A percentile compares a stretch with the other conserved stretches of the same genome.
phyloP scores from a whole-genome alignment of 2,888 invertebrate genomes.

The Neoitamus cyanurus region DNA sequence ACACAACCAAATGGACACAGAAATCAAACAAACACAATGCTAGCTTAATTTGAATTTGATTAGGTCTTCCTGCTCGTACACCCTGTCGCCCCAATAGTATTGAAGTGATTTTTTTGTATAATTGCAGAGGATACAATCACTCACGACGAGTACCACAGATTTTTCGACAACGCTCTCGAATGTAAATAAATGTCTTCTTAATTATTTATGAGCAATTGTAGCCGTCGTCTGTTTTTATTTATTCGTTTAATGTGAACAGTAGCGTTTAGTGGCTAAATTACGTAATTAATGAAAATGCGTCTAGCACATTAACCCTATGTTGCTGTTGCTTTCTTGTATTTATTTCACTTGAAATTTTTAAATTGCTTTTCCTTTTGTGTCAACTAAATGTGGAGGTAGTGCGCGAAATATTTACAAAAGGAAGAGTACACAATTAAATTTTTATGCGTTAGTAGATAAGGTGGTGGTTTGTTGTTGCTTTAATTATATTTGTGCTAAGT shows the following conservation, averaged over 20 bases:
- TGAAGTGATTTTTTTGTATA: slow-evolving; percentile 44
- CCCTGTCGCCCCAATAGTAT: neutral
- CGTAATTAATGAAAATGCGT: neutral
- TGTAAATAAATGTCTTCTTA: slow-evolving; percentile 68
- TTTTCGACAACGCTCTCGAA: slow-evolving; percentile 83
- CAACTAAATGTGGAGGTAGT: too few relatives aligned
- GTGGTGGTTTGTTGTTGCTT: neutral
- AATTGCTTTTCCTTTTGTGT: neutral
- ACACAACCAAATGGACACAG: neutral
- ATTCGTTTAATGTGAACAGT: neutral
- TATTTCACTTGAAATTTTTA: neutral
- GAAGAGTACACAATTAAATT: neutral
- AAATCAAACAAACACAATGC: neutral
- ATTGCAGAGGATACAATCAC: slow-evolving; percentile 67
- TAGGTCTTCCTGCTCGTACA: neutral
- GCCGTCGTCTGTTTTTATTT: neutral
- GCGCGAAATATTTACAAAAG: neutral
- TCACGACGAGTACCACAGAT: slow-evolving; percentile 82
- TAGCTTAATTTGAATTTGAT: neutral
- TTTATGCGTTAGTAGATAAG: neutral
- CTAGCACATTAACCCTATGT: neutral
- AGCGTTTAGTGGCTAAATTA: neutral
- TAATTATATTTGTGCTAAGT: neutral
- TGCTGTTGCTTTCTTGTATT: neutral
- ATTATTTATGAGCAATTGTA: neutral